A percentile compares a stretch with the other conserved stretches of the same genome.
Evolutionary conservation across 1,140 invertebrate species (phyloP).

Genomic region (Nylanderia fulva): DNA sequence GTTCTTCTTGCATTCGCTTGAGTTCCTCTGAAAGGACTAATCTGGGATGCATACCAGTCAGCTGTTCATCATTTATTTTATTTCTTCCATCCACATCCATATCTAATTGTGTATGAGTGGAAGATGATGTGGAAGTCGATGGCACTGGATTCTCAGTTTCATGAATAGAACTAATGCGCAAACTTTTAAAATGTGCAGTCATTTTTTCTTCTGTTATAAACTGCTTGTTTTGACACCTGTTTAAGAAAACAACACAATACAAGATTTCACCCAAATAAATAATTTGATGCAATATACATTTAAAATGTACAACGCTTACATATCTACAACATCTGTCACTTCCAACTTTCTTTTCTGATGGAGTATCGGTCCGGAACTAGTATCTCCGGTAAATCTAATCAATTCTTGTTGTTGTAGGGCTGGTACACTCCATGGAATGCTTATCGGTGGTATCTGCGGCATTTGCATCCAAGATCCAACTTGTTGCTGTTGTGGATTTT

Average conservation of each 20-base stretch:
- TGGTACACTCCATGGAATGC: constrained; percentile 81
- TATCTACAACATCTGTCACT: constrained; percentile 75
- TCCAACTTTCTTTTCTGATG: constrained; percentile 83
- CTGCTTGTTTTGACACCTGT: constrained; percentile 88
- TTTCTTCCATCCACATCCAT: constrained; percentile 70
- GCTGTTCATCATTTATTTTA: constrained; percentile 68
- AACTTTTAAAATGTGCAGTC: constrained; percentile 90
- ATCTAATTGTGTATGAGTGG: constrained; percentile 44
- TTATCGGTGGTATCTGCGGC: constrained; percentile 81
- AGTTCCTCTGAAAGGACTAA: constrained; percentile 90
- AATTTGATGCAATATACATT: background rate
- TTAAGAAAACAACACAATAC: background rate
- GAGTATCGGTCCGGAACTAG: constrained; percentile 53
- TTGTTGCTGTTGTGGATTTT: constrained; percentile 73
- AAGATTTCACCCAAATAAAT: background rate
- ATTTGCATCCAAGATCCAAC: constrained; percentile 78
- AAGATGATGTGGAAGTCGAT: constrained; percentile 71
- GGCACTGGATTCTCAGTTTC: constrained; percentile 66
- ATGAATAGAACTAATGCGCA: constrained; percentile 88
- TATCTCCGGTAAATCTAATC: constrained; percentile 80
- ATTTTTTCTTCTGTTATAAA: constrained; percentile 94
- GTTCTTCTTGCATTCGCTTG: constrained; percentile 88
- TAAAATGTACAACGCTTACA: constrained; percentile 63
- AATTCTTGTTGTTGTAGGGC: constrained; percentile 77
- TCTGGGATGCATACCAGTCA: constrained; percentile 76